Conservation (phyloP, 2,888 invertebrate species). For the Drosophila mimetica region DNA sequence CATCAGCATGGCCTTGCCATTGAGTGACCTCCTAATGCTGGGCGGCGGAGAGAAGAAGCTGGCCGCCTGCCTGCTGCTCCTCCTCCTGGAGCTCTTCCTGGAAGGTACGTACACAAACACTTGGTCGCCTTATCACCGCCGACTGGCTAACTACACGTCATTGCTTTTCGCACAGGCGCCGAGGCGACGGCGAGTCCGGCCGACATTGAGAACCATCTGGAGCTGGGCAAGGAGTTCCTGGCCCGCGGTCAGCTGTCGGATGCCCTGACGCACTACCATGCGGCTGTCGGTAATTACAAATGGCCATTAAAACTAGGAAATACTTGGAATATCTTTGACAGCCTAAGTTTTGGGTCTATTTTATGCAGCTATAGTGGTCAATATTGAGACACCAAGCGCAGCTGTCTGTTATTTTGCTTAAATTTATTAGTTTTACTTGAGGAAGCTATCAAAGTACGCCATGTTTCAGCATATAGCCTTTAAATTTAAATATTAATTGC, state of each 20-base stretch:
- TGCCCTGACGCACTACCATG: conserved; percentile 98
- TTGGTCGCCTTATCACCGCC: conserved; percentile 3
- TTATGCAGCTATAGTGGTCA: not conserved
- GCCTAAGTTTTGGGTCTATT: too few species aligned
- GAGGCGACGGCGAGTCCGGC: conserved; percentile 86
- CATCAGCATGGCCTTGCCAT: conserved; percentile 72
- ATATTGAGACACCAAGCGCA: not conserved
- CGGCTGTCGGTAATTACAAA: conserved; percentile 93
- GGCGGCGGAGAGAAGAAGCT: conserved; percentile 86
- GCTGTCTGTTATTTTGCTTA: not conserved
- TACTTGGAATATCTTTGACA: not conserved
- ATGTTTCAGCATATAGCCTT: not conserved
- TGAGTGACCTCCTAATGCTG: conserved; percentile 74
- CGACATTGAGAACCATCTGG: conserved; percentile 96
- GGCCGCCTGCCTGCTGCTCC: conserved; percentile 88
- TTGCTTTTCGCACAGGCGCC: conserved; percentile 86
- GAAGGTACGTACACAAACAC: conserved; percentile 86
- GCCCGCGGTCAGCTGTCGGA: conserved; percentile 97
- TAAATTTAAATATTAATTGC: not conserved
- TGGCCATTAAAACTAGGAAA: not conserved
- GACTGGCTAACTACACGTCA: conserved; percentile 54
- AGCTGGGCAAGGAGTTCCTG: conserved; percentile 95
- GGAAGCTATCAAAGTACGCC: not conserved
- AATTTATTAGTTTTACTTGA: not conserved
- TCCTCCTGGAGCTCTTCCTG: conserved; percentile 88